Conservation (phyloP, 2,888 invertebrate species). For the Folsomia manolachei region DNA sequence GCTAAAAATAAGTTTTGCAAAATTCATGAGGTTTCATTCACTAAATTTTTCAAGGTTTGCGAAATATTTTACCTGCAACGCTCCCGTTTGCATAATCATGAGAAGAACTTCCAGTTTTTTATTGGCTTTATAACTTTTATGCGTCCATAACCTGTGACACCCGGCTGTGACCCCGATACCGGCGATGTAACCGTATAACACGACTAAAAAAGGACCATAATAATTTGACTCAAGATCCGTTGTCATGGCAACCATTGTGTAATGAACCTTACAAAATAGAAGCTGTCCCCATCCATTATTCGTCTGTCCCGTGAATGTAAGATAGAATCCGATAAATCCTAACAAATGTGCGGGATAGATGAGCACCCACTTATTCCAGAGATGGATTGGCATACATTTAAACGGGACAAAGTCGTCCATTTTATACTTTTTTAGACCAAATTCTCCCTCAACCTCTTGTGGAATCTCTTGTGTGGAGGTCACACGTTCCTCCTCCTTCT, state of each 20-base stretch:
- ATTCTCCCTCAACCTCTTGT: no score
- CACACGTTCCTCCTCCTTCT: no score
- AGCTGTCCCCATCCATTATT: neutral
- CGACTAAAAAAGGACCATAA: neutral
- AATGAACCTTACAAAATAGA: neutral
- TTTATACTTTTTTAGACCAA: neutral
- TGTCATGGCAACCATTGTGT: neutral
- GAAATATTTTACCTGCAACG: neutral
- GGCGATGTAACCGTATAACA: neutral
- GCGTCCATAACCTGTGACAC: neutral
- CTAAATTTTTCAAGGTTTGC: neutral
- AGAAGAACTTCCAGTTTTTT: neutral
- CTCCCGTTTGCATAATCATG: conserved; percentile 2
- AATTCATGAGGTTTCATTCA: no score
- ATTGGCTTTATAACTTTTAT: conserved; percentile 1
- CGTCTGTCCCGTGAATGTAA: neutral
- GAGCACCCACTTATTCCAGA: neutral
- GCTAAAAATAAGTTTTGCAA: no score
- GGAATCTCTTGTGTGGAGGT: no score
- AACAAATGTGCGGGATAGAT: neutral
- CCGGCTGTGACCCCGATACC: conserved; percentile 5
- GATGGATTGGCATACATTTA: neutral
- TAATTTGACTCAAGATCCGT: neutral
- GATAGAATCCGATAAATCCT: neutral
- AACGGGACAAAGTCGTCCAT: neutral